These are phyloP conservation scores for Cyanocitta stelleri DNA, from an alignment of 2,113 vertebrate species.

Conservation along the genomic window DNA sequence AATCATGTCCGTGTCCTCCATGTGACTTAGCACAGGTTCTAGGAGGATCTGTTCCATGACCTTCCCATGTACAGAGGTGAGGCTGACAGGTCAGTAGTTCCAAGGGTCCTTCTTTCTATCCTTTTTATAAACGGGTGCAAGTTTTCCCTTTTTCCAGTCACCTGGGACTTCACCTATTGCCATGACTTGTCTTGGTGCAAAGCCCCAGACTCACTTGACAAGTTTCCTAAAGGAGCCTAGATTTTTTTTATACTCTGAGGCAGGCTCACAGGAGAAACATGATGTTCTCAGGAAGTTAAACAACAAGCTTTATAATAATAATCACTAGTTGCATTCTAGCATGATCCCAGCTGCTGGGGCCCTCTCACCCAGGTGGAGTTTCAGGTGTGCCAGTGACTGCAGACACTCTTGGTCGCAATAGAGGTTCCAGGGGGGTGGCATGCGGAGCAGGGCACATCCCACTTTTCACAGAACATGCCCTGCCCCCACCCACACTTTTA, in stretches of 20 bases:
- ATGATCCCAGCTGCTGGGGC: neutral
- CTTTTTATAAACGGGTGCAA: neutral
- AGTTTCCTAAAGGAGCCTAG: neutral
- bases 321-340: neutral
- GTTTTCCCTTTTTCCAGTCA: neutral
- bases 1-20: neutral
- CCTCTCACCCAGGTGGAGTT: no score
- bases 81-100: neutral
- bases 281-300: neutral
- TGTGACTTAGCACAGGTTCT: neutral
- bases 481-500: neutral
- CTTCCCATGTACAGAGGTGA: neutral
- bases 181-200: neutral
- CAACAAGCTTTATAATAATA: no score
- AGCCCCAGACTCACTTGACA: fast-evolving
- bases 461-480: neutral
- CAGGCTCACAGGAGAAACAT: neutral
- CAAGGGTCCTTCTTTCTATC: neutral
- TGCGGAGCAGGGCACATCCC: neutral
- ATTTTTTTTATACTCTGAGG: neutral
- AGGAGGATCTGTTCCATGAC: neutral
- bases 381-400: neutral
- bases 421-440: neutral
- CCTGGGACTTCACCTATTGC: neutral
- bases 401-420: neutral